phyloP scores from a whole-genome alignment of 2,888 invertebrate species.

The Brachyopa scutellaris region DNA sequence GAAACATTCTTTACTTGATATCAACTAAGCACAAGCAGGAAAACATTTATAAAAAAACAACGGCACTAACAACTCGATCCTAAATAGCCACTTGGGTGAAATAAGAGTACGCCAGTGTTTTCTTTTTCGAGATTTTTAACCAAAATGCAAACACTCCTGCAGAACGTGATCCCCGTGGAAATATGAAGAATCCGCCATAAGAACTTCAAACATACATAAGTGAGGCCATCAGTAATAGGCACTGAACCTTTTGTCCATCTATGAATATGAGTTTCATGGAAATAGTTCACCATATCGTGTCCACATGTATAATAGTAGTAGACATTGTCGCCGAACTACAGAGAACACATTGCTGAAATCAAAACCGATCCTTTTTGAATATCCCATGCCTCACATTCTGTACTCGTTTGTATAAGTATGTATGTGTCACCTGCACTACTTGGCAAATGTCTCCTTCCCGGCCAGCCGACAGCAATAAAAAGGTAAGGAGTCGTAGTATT shows the following conservation, averaged over 20 bases:
- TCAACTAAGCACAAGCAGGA: background rate
- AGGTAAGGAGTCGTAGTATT: background rate
- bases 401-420: background rate
- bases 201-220: too few species aligned
- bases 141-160: slow-evolving; percentile 6
- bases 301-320: background rate
- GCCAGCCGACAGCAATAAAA: background rate
- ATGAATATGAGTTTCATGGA: slow-evolving; percentile 20
- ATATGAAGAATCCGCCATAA: too few species aligned
- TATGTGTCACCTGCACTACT: background rate
- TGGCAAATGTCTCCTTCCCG: background rate
- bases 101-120: too few species aligned
- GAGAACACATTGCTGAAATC: slow-evolving; percentile 59
- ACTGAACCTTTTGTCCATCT: slow-evolving; percentile 32
- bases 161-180: slow-evolving; percentile 50
- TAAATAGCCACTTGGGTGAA: slow-evolving; percentile 39
- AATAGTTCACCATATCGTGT: slow-evolving; percentile 17
- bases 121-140: too few species aligned
- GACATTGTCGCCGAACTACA: slow-evolving; percentile 27
- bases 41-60: slow-evolving; percentile 31
- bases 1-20: background rate
- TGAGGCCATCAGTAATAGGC: background rate
- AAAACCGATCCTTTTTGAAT: too few species aligned
- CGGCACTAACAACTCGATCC: slow-evolving; percentile 14
- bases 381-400: slow-evolving; percentile 41